Percentiles rank a stretch among this genome's conserved stretches.
These are phyloP conservation scores for Sparidentex hasta DNA, from an alignment of 2,797 vertebrate species.

Conservation along the genomic window DNA sequence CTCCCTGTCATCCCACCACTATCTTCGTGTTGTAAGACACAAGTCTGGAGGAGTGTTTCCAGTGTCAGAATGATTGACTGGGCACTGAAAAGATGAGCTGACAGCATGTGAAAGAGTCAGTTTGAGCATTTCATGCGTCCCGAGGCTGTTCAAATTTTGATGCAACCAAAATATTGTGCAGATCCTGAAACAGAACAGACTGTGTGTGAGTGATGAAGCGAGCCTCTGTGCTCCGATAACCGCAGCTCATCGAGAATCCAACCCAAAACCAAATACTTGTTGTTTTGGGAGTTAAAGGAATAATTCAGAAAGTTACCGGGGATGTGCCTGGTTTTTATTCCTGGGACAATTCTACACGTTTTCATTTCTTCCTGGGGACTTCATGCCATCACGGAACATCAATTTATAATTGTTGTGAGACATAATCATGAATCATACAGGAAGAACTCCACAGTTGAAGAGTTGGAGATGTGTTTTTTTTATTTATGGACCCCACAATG, in stretches of 20 bases:
- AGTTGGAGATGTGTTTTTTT: not conserved
- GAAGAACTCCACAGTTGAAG: constrained; percentile 1
- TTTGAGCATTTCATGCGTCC: constrained; percentile 12
- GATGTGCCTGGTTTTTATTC: not conserved
- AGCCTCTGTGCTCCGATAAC: not conserved
- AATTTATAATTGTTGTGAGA: constrained; percentile 28
- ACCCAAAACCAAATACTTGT: not conserved
- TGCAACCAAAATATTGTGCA: constrained; percentile 7
- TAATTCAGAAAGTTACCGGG: not conserved
- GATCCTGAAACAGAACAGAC: constrained; percentile 3
- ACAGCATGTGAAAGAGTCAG: constrained; percentile 23
- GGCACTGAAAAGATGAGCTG: constrained; percentile 32
- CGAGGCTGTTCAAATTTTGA: constrained; percentile 14
- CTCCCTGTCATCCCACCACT: constrained; percentile 21
- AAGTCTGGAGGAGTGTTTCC: constrained; percentile 9
- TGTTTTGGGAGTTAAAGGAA: not conserved
- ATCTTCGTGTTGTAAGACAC: constrained; percentile 26
- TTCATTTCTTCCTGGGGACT: too few species aligned
- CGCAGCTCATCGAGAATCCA: not conserved
- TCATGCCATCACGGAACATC: constrained; percentile 13
- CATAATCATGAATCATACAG: constrained; percentile 20
- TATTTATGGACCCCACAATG: constrained; percentile 10
- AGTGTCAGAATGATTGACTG: constrained; percentile 46
- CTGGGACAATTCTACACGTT: too few species aligned
- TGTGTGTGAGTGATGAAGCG: not conserved